Evolutionary conservation across 2,888 invertebrate species (phyloP).

Genomic region (Sycophila texana): DNA sequence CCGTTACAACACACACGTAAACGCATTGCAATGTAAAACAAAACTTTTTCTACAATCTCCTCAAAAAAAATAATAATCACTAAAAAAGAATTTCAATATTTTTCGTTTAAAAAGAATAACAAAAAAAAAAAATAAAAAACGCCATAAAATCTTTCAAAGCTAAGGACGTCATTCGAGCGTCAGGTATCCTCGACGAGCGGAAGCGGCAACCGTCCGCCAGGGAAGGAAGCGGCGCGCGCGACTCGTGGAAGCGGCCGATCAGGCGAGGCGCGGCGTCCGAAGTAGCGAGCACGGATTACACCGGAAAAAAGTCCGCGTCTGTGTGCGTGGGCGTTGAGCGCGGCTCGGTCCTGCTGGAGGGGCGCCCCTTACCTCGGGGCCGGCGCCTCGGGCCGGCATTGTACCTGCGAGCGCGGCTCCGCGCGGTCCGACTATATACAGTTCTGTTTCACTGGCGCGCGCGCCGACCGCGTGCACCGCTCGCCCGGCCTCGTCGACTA

Average conservation of each 20-base stretch:
- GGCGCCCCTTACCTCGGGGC: slow-evolving; percentile 61
- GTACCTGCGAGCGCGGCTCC: slow-evolving; percentile 55
- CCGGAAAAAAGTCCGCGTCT: too few species aligned
- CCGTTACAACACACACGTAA: too few species aligned
- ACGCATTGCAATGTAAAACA: background rate
- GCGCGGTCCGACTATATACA: slow-evolving; percentile 66
- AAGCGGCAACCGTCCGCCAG: too few species aligned
- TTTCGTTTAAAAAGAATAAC: too few species aligned
- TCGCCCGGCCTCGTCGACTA: background rate
- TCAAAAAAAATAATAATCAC: too few species aligned
- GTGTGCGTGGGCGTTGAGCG: background rate
- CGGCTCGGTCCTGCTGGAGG: background rate
- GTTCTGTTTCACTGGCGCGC: slow-evolving; percentile 66
- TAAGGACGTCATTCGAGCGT: background rate
- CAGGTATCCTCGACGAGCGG: too few species aligned
- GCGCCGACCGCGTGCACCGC: slow-evolving; percentile 20
- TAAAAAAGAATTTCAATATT: too few species aligned
- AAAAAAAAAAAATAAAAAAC: background rate
- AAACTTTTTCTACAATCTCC: too few species aligned
- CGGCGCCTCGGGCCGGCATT: slow-evolving; percentile 57
- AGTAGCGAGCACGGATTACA: background rate
- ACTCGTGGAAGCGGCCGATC: background rate
- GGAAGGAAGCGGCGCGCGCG: background rate
- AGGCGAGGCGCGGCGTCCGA: slow-evolving; percentile 43
- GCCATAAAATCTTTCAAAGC: background rate